These are phyloP conservation scores for Paedocypris sp. DNA, from an alignment of 2,113 vertebrate species.

Conservation along the genomic window DNA sequence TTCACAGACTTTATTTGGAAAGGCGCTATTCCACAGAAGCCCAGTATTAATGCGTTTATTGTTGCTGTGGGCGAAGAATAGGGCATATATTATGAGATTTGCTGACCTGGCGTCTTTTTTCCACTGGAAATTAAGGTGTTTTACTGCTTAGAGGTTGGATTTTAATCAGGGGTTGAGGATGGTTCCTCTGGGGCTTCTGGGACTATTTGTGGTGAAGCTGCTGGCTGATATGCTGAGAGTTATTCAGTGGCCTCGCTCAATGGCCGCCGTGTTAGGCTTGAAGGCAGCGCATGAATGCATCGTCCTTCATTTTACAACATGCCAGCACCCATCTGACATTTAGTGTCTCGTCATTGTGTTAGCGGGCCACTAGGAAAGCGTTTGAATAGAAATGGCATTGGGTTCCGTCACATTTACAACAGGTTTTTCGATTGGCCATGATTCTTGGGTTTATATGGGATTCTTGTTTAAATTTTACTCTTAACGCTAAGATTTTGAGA, in stretches of 20 bases:
- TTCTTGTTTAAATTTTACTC: no score
- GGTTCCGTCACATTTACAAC: no score
- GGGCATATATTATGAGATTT: slow-evolving; percentile 12
- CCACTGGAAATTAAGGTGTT: slow-evolving; percentile 16
- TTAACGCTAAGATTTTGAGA: no score
- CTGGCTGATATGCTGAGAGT: slow-evolving; percentile 15
- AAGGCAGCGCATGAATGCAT: not conserved
- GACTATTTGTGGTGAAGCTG: not conserved
- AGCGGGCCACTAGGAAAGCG: not conserved
- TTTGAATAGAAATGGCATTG: not conserved
- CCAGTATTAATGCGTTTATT: not conserved
- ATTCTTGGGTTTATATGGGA: no score
- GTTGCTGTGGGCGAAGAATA: slow-evolving; percentile 19
- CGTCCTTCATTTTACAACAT: not conserved
- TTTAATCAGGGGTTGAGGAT: slow-evolving; percentile 33
- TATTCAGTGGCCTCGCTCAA: slow-evolving; percentile 23
- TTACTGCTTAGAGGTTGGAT: slow-evolving; percentile 19
- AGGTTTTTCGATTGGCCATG: no score
- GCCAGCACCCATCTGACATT: not conserved
- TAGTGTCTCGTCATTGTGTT: not conserved
- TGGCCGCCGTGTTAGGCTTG: not conserved
- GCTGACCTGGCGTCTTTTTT: slow-evolving; percentile 21
- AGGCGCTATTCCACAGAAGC: not conserved
- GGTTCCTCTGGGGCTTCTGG: slow-evolving; percentile 17
- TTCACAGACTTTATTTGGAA: slow-evolving; percentile 6